Evolutionary conservation across 2,113 vertebrate genomes (phyloP).

Genomic region (Gopherus flavomarginatus): DNA sequence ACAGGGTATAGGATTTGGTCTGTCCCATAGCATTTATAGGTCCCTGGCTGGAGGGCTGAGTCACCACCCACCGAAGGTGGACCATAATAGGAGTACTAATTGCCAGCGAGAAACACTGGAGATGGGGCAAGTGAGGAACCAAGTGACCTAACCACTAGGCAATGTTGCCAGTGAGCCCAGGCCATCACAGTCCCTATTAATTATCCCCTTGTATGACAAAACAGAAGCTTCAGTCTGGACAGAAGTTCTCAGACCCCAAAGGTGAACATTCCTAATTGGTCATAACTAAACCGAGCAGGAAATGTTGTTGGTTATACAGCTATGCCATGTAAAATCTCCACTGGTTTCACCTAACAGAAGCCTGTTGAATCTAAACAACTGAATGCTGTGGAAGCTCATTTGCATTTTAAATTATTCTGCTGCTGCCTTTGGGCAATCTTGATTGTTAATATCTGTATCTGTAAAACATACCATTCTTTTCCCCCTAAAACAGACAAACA

Average conservation of each 20-base stretch:
- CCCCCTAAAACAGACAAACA: constrained; percentile 63
- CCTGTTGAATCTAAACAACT: constrained; percentile 23
- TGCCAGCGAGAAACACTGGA: background rate
- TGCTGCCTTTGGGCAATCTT: constrained; percentile 62
- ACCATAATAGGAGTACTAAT: background rate
- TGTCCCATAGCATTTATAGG: background rate
- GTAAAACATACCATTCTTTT: constrained; percentile 61
- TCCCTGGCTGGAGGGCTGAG: background rate
- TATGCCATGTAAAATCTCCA: constrained; percentile 34
- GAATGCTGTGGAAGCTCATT: constrained; percentile 44
- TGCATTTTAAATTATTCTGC: constrained; percentile 77
- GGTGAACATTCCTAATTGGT: rapidly evolving
- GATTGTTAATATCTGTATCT: constrained; percentile 62
- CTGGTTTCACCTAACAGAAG: constrained; percentile 61
- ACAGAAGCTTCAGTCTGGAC: background rate
- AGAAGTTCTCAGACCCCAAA: constrained; percentile 25
- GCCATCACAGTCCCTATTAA: background rate
- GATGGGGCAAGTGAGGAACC: background rate
- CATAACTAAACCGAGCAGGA: background rate
- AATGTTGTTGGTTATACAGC: constrained; percentile 19
- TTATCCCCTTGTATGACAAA: constrained; percentile 13
- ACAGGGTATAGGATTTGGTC: background rate
- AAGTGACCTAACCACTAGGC: background rate
- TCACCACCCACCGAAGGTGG: background rate
- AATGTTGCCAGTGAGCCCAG: background rate